phyloP scores from a whole-genome alignment of 2,113 vertebrate genomes.

The Arenaria interpres region DNA sequence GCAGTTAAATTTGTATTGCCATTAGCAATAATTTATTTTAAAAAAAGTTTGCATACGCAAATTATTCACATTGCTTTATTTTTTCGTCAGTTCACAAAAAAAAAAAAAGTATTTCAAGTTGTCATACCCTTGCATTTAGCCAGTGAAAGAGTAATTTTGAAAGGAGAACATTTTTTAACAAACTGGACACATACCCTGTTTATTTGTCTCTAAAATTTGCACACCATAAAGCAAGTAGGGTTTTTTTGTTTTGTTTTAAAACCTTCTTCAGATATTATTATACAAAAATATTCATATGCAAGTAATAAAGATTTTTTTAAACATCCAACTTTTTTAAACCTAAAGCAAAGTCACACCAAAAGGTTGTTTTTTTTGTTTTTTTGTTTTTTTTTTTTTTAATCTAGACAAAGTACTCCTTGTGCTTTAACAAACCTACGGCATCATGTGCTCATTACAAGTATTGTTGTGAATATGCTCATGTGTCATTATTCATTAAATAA shows the following conservation, averaged over 20 bases:
- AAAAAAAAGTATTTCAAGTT: slow-evolving; percentile 67
- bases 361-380: not conserved
- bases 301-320: slow-evolving; percentile 73
- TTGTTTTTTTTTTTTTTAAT: not conserved
- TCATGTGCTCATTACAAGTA: slow-evolving; percentile 70
- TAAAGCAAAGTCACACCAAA: slow-evolving; percentile 73
- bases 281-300: slow-evolving; percentile 83
- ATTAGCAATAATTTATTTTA: not conserved
- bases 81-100: slow-evolving; percentile 73
- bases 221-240: slow-evolving; percentile 70
- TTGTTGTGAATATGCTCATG: slow-evolving; percentile 36
- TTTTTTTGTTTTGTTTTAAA: slow-evolving; percentile 61
- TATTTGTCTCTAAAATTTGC: slow-evolving; percentile 73
- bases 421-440: slow-evolving; percentile 76
- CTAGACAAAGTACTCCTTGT: slow-evolving; percentile 75
- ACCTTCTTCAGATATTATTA: slow-evolving; percentile 64
- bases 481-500: slow-evolving; percentile 61
- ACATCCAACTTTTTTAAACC: slow-evolving; percentile 68
- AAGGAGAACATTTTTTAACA: slow-evolving; percentile 76
- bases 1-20: not conserved
- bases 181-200: slow-evolving; percentile 75
- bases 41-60: slow-evolving; percentile 72
- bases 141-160: slow-evolving; percentile 70
- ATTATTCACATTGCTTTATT: slow-evolving; percentile 79
- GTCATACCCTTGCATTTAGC: slow-evolving; percentile 73